Evolutionary conservation across 2,797 vertebrate genomes (phyloP).

Genomic region (Hippoglossus hippoglossus): DNA sequence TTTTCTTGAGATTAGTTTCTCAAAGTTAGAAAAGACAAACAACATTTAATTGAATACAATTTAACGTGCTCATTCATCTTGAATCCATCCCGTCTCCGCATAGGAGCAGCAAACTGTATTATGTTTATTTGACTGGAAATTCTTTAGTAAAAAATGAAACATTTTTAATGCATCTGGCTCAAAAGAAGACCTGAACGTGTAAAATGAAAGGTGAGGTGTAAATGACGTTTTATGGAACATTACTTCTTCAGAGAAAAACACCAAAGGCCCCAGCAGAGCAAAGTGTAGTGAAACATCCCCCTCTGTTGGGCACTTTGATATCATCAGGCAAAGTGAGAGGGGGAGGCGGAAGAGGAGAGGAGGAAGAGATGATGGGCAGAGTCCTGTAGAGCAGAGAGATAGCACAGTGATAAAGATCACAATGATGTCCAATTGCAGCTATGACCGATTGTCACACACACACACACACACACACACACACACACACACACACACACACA

Average conservation of each 20-base stretch:
- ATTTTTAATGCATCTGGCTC: too few species aligned
- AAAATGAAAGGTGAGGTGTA: not conserved
- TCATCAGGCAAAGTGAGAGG: constrained; percentile 10
- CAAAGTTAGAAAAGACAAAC: too few species aligned
- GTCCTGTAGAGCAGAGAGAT: constrained; percentile 49
- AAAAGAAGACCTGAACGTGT: not conserved
- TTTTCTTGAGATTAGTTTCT: too few species aligned
- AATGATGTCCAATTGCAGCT: constrained; percentile 72
- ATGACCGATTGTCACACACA: constrained; percentile 55
- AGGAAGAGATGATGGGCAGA: constrained; percentile 32
- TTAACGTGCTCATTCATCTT: too few species aligned
- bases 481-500: constrained; percentile 25
- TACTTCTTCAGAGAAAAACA: constrained; percentile 5
- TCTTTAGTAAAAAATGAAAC: too few species aligned
- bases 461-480: constrained; percentile 17
- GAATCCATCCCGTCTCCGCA: too few species aligned
- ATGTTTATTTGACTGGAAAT: too few species aligned
- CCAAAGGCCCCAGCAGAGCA: not conserved
- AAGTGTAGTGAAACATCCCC: constrained; percentile 78
- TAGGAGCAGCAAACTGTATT: too few species aligned
- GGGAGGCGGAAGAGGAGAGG: constrained; percentile 22
- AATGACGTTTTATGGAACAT: constrained; percentile 11
- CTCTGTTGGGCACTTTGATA: constrained; percentile 70
- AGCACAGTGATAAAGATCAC: constrained; percentile 77
- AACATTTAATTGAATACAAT: too few species aligned